Conservation (phyloP, 1,140 invertebrate genomes). For the Laupala kohalensis region DNA sequence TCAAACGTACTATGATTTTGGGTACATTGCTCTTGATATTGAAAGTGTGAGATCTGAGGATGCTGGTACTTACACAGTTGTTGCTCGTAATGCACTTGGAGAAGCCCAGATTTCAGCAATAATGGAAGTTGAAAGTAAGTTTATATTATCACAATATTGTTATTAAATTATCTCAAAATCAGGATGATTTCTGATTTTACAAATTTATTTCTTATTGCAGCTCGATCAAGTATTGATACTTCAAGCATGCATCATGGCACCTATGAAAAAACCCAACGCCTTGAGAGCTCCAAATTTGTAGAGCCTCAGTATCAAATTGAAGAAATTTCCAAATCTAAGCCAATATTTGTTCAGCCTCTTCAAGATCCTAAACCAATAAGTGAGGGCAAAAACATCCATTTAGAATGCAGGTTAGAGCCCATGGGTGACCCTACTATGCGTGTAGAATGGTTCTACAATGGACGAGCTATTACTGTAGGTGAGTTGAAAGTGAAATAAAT, state of each 20-base stretch:
- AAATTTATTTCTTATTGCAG: constrained; percentile 34
- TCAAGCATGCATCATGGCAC: constrained; percentile 72
- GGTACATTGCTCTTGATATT: constrained; percentile 89
- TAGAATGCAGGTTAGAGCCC: constrained; percentile 80
- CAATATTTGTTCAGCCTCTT: constrained; percentile 74
- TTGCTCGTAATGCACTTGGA: constrained; percentile 75
- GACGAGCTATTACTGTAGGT: constrained; percentile 70
- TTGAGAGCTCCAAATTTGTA: constrained; percentile 74
- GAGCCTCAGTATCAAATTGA: constrained; percentile 81
- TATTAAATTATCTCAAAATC: neutral
- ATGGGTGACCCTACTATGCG: constrained; percentile 92
- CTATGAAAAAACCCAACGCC: constrained; percentile 72
- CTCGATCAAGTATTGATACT: constrained; percentile 73
- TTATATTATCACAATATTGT: neutral
- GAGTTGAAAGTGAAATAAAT: constrained; percentile 14
- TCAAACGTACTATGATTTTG: constrained; percentile 88
- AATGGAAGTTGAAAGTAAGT: constrained; percentile 80
- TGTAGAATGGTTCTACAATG: constrained; percentile 90
- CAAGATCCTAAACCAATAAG: constrained; percentile 66
- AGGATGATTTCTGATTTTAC: neutral
- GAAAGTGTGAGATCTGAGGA: constrained; percentile 74
- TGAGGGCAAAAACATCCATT: constrained; percentile 83
- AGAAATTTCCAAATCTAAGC: constrained; percentile 86
- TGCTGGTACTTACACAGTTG: constrained; percentile 73
- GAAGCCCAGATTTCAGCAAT: constrained; percentile 66